Evolutionary conservation across 2,888 invertebrate species (phyloP), one percentile per base, ranked within the genome.

Genomic region (Epistrophe eligans): DNA sequence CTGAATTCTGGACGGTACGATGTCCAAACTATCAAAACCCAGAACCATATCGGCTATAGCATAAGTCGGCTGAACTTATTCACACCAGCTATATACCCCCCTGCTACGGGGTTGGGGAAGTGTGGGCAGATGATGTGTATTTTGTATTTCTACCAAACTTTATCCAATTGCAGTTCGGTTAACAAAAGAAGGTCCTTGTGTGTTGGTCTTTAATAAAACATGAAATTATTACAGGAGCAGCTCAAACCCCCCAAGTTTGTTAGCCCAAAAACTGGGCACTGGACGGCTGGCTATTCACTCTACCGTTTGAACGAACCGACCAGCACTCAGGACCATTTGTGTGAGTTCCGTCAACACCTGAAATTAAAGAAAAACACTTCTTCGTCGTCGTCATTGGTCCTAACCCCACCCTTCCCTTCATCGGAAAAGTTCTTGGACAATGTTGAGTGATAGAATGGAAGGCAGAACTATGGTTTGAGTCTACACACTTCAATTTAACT

Each of bases 361-460:
- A 89, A 89, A 89, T 88, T 88, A 85, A 89, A 89, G 88, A 84
- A 89, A 88, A 89, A 88, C 88, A 89, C 77, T 88, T 72, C 8
- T 38, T 60, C 79, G 74, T 67, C 60, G 19, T 3, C 24, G 5
- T 32, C 32, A 5, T 38, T 50, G 48, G 48, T 38, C 28, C 15
- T 57, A 28, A 52, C 55, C 64, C 32, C 58, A 77, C 55, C 48
- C 58, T 19, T 4, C 24, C 35, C 24, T 4, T 4, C 58, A 58
- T 4, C 58, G 38, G 11, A 71, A 7, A 67, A 67, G 50, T 50
- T 55, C 40, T 48, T 72, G 55, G 48, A 72, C 72, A 58, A 48
- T 64, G 76, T 48, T 62, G 76, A 71, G 40, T 77, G 73, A 60
- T 77, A 74, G 64, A 76, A 57, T 62, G 76, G 60, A 57, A 60